Percentiles rank a stretch among this genome's conserved stretches.
Conservation (phyloP, 2,797 vertebrate species). For the Nannoperca obscura region DNA sequence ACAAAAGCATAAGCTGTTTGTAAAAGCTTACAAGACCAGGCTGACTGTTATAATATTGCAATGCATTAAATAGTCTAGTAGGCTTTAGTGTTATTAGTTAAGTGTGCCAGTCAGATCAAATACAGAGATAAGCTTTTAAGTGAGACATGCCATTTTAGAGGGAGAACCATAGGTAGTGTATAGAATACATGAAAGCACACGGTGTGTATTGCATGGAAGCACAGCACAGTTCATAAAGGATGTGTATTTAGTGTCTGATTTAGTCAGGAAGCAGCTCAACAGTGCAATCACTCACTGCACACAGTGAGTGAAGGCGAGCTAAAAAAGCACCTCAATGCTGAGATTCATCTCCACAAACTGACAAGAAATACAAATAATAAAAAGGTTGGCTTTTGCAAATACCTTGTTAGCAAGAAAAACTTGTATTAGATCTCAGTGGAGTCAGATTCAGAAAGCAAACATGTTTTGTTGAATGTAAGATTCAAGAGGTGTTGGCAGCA, state of each 20-base stretch:
- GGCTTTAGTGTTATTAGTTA: not conserved
- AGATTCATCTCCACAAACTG: not conserved
- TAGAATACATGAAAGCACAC: not conserved
- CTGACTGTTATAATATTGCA: not conserved
- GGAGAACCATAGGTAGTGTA: not conserved
- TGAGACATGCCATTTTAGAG: not conserved
- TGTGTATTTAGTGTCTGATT: not conserved
- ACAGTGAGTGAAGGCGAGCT: not conserved
- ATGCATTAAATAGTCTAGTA: not conserved
- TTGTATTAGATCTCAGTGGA: not conserved
- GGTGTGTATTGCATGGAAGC: not conserved
- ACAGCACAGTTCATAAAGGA: not conserved
- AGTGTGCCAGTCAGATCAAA: not conserved
- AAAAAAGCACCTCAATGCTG: not conserved
- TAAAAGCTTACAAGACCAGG: not conserved
- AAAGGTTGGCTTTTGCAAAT: not conserved
- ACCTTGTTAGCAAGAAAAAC: not conserved
- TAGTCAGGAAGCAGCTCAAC: not conserved
- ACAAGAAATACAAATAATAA: not conserved
- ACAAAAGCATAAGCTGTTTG: not conserved
- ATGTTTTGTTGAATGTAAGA: not conserved
- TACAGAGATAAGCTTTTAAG: not conserved
- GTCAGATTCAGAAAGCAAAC: not conserved
- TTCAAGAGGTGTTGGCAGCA: not conserved
- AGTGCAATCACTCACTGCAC: not conserved